phyloP scores from a whole-genome alignment of 2,797 vertebrate genomes.

The Sciaenops ocellatus region DNA sequence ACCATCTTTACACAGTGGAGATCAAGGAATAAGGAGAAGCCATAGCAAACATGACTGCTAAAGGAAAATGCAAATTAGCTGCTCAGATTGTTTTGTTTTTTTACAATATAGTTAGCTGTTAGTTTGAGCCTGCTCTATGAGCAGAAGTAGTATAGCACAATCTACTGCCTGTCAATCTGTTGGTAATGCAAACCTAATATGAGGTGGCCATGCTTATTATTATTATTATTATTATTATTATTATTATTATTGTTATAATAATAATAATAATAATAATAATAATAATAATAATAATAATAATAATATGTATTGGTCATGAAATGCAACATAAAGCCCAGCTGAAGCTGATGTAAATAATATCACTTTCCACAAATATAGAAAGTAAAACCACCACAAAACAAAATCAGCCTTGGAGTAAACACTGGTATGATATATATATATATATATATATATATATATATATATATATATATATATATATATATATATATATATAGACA shows the following conservation, averaged over 20 bases:
- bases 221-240: too few species aligned
- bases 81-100: background rate
- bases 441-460: too few species aligned
- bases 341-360: background rate
- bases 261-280: too few species aligned
- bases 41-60: background rate
- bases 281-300: background rate
- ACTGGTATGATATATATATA: too few species aligned
- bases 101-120: background rate
- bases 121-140: background rate
- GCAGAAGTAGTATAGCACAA: background rate
- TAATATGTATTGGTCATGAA: background rate
- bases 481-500: too few species aligned
- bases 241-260: too few species aligned
- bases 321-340: background rate
- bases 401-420: background rate
- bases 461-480: too few species aligned
- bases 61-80: conserved; percentile 1
- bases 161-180: background rate
- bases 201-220: background rate
- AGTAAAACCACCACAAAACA: background rate
- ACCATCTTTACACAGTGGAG: background rate
- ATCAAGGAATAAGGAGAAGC: background rate
- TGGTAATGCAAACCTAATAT: background rate
- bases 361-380: background rate